These are phyloP conservation scores for Sebastes umbrosus DNA, from an alignment of 2,797 vertebrate genomes.

Conservation along the genomic window DNA sequence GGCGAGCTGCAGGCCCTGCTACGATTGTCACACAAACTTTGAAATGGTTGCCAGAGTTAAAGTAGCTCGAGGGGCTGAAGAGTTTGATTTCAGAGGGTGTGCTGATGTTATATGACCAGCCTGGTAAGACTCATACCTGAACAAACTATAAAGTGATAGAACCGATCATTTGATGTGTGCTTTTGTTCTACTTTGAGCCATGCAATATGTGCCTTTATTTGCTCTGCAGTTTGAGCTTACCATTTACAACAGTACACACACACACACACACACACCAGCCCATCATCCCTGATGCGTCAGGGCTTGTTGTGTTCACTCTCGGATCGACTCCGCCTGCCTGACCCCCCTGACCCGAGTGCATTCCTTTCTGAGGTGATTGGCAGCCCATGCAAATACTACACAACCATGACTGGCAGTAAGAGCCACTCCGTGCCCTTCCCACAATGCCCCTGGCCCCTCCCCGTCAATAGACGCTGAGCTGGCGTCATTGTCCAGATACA, in stretches of 20 bases:
- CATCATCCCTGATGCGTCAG: constrained; percentile 74
- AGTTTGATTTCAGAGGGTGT: constrained; percentile 37
- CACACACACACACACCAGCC: constrained; percentile 28
- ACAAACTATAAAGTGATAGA: constrained; percentile 4
- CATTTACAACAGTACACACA: constrained; percentile 4
- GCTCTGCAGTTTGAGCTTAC: constrained; percentile 41
- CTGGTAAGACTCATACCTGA: background rate
- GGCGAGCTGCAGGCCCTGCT: constrained; percentile 58
- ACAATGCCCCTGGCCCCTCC: constrained; percentile 86
- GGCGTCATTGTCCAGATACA: constrained; percentile 87
- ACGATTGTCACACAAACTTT: constrained; percentile 63
- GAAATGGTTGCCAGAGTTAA: constrained; percentile 53
- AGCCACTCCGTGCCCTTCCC: constrained; percentile 83
- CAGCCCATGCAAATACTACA: constrained; percentile 85
- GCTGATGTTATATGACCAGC: constrained; percentile 27
- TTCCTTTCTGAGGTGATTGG: constrained; percentile 87
- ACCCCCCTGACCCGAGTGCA: constrained; percentile 82
- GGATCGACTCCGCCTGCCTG: constrained; percentile 74
- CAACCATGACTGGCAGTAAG: constrained; percentile 83
- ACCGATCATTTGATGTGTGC: background rate
- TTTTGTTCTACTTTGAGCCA: constrained; percentile 25
- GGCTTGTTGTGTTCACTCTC: constrained; percentile 81
- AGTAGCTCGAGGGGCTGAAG: constrained; percentile 29
- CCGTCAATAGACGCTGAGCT: constrained; percentile 86
- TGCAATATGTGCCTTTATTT: constrained; percentile 15